These are phyloP conservation scores for Pseudanteris insignis DNA, from an alignment of 2,888 invertebrate genomes.

Conservation along the genomic window DNA sequence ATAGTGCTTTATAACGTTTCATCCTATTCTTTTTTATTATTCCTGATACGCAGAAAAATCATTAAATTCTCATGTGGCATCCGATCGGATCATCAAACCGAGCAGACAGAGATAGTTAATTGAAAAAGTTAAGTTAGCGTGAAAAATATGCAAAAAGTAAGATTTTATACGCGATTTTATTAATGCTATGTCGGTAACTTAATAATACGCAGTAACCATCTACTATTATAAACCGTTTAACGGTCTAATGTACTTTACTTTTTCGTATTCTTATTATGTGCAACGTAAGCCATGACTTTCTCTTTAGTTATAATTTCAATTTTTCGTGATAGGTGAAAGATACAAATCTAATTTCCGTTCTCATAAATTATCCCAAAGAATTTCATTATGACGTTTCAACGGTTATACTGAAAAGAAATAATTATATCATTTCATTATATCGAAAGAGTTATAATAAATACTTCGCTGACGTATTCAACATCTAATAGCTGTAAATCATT, in stretches of 20 bases:
- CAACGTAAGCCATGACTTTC: conserved; percentile 19
- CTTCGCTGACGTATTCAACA: not conserved
- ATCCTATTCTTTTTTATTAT: no score
- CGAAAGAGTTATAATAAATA: conserved; percentile 4
- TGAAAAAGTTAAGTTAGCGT: conserved; percentile 23
- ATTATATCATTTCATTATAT: conserved; percentile 12
- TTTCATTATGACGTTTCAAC: conserved; percentile 23
- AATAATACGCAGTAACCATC: conserved; percentile 13
- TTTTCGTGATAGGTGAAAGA: conserved; percentile 17
- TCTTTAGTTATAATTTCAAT: conserved; percentile 29
- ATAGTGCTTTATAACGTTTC: no score
- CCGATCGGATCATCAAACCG: no score
- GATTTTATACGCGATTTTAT: conserved; percentile 16
- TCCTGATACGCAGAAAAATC: no score
- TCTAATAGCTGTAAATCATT: not conserved
- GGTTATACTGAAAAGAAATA: not conserved
- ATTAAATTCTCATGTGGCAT: no score
- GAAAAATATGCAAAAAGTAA: conserved; percentile 23
- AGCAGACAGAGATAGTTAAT: conserved; percentile 13
- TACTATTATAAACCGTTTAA: conserved; percentile 30
- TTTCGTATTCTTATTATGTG: conserved; percentile 1
- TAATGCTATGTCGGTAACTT: conserved; percentile 12
- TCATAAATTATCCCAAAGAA: conserved; percentile 11
- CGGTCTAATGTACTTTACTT: no score
- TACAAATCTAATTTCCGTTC: conserved; percentile 25